phyloP scores from a whole-genome alignment of 2,888 invertebrate genomes.

The Cosmopolites sordidus region DNA sequence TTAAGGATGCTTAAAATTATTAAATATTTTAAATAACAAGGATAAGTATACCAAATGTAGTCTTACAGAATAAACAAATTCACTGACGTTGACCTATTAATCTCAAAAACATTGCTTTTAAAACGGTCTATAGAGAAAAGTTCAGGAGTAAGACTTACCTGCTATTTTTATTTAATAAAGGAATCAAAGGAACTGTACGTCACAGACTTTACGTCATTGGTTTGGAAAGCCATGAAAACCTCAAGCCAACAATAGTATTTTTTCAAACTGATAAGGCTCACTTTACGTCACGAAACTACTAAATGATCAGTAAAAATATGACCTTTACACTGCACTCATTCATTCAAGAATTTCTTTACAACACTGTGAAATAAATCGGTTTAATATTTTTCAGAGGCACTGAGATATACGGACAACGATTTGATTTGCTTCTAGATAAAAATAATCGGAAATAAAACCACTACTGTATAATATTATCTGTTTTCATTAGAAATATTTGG shows the following conservation, averaged over 20 bases:
- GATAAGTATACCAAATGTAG: no score
- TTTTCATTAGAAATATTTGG: no score
- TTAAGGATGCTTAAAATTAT: no score
- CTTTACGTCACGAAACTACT: constrained; percentile 20
- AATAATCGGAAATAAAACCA: no score
- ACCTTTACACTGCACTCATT: constrained; percentile 15
- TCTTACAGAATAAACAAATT: not conserved
- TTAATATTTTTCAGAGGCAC: no score
- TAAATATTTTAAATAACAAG: no score
- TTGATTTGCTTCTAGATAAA: no score
- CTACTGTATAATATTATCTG: no score
- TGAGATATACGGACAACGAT: no score
- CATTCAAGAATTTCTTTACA: constrained; percentile 10
- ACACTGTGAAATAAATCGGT: not conserved
- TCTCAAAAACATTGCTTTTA: not conserved
- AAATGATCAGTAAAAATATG: constrained; percentile 18
- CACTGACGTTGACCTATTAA: not conserved
- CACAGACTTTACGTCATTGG: constrained; percentile 20
- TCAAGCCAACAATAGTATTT: constrained; percentile 6
- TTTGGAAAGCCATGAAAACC: constrained; percentile 18
- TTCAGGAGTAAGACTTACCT: constrained; percentile 9
- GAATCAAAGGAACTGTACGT: constrained; percentile 16
- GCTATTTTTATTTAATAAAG: constrained; percentile 16
- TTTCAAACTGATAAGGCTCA: constrained; percentile 17
- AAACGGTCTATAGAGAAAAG: not conserved